Conservation (phyloP, 2,797 vertebrate species). For the Enteromius mattozi region DNA sequence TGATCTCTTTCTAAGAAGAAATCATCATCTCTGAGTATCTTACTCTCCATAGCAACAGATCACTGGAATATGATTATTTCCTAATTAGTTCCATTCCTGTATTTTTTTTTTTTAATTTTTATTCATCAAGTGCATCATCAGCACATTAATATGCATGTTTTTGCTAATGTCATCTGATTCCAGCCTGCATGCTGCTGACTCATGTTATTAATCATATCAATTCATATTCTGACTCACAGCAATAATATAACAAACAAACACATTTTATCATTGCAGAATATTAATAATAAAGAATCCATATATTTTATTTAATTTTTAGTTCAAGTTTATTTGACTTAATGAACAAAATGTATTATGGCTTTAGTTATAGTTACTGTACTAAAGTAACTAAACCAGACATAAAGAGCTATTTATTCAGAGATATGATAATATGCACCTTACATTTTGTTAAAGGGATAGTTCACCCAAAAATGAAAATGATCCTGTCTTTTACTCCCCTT, state of each 20-base stretch:
- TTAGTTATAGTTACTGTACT: not conserved
- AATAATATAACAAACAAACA: not conserved
- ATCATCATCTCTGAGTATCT: not conserved
- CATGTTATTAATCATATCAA: not conserved
- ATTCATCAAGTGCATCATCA: not conserved
- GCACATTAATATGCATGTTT: not conserved
- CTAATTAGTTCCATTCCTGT: not conserved
- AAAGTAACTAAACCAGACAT: not conserved
- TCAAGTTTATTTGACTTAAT: too few species aligned
- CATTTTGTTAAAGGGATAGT: too few species aligned
- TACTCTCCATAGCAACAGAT: not conserved
- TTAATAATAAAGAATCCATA: not conserved
- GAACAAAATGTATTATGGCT: not conserved
- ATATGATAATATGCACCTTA: not conserved
- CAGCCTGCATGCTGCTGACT: not conserved
- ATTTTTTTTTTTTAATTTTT: not conserved
- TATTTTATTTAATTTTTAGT: too few species aligned
- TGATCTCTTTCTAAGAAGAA: not conserved
- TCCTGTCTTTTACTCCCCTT: too few species aligned
- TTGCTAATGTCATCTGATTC: not conserved
- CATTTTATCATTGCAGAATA: not conserved
- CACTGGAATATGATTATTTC: not conserved
- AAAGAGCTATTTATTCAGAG: not conserved
- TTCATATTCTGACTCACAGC: not conserved
- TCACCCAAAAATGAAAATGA: too few species aligned